Conservation (phyloP, 2,113 vertebrate species). For the Tragelaphus imberbis region DNA sequence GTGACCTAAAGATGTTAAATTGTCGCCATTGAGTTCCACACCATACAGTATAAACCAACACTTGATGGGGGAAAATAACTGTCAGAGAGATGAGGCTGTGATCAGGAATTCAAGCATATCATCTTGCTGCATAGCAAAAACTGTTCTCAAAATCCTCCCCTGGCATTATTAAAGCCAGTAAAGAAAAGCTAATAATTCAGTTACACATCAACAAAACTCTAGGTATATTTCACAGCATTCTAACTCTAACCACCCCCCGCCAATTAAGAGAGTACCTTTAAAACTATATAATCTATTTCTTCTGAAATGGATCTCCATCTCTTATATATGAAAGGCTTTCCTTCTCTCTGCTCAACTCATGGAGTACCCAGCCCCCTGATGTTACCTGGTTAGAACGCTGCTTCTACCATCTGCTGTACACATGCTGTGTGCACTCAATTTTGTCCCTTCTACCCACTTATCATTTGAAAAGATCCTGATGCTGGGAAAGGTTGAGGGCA, state of each 20-base stretch:
- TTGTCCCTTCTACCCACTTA: neutral
- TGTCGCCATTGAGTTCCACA: neutral
- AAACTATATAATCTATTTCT: neutral
- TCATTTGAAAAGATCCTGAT: neutral
- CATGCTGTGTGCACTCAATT: neutral
- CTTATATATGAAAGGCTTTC: neutral
- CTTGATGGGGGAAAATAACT: neutral
- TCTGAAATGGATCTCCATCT: neutral
- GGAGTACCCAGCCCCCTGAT: no score
- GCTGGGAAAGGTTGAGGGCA: neutral
- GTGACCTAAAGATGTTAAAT: neutral
- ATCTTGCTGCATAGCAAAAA: neutral
- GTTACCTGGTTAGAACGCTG: neutral
- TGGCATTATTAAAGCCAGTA: neutral
- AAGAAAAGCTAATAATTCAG: neutral
- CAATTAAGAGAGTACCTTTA: neutral
- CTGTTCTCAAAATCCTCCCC: neutral
- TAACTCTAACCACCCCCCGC: neutral
- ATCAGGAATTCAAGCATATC: conserved; percentile 15
- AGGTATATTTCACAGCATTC: neutral
- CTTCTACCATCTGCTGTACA: neutral
- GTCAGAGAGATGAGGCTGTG: neutral
- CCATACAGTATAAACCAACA: neutral
- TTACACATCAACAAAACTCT: neutral
- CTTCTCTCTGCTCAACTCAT: neutral